phyloP scores from a whole-genome alignment of 2,113 vertebrate genomes.

The Otus sunia region DNA sequence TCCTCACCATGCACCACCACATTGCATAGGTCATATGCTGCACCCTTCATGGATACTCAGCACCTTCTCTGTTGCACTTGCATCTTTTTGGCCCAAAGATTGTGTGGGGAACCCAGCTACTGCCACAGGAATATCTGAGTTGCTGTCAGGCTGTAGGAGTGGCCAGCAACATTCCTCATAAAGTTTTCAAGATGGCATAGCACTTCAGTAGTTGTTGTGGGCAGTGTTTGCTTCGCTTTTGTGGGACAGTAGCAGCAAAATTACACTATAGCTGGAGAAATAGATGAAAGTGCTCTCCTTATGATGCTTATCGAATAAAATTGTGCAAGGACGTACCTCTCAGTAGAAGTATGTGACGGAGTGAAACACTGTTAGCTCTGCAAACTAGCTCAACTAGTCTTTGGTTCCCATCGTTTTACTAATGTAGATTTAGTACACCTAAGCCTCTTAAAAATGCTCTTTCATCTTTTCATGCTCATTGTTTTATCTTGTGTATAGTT shows the following conservation, averaged over 20 bases:
- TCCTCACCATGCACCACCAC: neutral
- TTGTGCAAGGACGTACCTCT: neutral
- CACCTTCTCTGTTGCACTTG: neutral
- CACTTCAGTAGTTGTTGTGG: neutral
- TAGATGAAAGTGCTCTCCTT: neutral
- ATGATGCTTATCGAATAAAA: neutral
- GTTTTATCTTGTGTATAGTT: neutral
- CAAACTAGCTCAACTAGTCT: neutral
- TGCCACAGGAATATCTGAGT: neutral
- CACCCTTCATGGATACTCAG: neutral
- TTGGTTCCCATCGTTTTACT: neutral
- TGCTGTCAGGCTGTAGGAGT: neutral
- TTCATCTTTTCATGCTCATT: neutral
- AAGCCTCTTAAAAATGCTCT: neutral
- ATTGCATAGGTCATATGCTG: accelerated
- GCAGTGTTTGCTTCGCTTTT: neutral
- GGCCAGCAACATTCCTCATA: neutral
- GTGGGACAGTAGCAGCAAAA: neutral
- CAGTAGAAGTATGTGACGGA: neutral
- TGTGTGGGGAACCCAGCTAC: accelerated
- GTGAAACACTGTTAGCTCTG: neutral
- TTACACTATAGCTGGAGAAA: neutral
- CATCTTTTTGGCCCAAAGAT: neutral
- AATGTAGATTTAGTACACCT: neutral
- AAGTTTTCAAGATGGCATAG: neutral